phyloP scores from a whole-genome alignment of 2,797 vertebrate genomes.

The Manis javanica region DNA sequence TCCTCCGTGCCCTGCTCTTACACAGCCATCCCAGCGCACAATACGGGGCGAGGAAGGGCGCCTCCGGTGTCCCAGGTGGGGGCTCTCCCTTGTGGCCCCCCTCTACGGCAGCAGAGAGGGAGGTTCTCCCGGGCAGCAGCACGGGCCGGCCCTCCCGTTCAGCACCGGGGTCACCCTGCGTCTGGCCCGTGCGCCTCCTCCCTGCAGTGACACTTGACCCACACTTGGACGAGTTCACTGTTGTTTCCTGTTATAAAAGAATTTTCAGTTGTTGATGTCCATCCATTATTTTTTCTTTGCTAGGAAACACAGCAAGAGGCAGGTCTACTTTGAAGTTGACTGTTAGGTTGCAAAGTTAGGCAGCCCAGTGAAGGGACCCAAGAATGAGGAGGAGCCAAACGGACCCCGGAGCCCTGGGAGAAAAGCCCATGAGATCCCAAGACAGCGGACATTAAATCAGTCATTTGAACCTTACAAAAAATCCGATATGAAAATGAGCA shows the following conservation, averaged over 20 bases:
- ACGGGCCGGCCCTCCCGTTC: not conserved
- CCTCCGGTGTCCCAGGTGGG: too few relatives aligned
- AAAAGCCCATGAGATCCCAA: not conserved
- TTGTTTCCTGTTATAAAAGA: not conserved
- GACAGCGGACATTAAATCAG: not conserved
- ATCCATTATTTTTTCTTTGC: not conserved
- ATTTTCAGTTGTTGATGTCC: not conserved
- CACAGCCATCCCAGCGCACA: not conserved
- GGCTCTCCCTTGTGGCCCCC: too few relatives aligned
- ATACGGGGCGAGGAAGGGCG: not conserved
- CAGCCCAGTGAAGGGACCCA: not conserved
- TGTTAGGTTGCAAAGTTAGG: not conserved
- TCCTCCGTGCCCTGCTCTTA: not conserved
- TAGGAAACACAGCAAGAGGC: not conserved
- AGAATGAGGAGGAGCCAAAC: not conserved
- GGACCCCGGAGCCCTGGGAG: not conserved
- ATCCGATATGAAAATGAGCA: not conserved
- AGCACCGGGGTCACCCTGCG: constrained; percentile 6
- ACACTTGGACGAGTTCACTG: constrained; percentile 3
- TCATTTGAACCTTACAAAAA: not conserved
- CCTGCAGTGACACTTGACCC: constrained; percentile 67
- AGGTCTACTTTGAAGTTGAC: not conserved
- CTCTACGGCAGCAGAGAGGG: not conserved
- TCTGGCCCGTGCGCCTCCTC: constrained; percentile 47
- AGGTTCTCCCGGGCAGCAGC: not conserved